These are phyloP conservation scores for Trichopoda pennipes DNA, from an alignment of 2,888 invertebrate species.

Conservation along the genomic window DNA sequence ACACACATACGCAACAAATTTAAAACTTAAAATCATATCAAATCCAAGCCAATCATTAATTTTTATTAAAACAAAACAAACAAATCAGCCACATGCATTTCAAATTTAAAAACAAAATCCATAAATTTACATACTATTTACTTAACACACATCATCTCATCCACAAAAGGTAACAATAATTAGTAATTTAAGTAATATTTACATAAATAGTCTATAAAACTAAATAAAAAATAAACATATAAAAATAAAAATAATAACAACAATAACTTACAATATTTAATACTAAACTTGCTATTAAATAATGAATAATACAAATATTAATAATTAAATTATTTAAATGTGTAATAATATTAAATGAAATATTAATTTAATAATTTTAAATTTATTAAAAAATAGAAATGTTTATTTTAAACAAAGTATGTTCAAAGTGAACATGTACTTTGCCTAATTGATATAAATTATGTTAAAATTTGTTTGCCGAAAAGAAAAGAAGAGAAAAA, in stretches of 20 bases:
- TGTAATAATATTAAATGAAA: conserved; percentile 1
- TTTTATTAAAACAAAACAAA: conserved; percentile 55
- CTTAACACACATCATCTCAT: conserved; percentile 76
- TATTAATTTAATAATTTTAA: neutral
- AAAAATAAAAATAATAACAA: too few relatives aligned
- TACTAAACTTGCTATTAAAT: conserved; percentile 9
- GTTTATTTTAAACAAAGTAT: neutral
- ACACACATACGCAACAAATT: conserved; percentile 24
- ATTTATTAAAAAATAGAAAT: neutral
- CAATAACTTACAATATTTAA: conserved; percentile 27
- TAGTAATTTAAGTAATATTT: conserved; percentile 77
- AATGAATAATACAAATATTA: neutral
- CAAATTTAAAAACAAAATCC: conserved; percentile 6
- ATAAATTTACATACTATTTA: conserved; percentile 22
- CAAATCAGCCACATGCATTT: conserved; percentile 63
- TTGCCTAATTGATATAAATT: neutral
- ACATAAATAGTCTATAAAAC: conserved; percentile 41
- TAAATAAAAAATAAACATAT: conserved; percentile 45
- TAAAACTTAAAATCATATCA: conserved; percentile 69
- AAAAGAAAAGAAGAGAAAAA: neutral
- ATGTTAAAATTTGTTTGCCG: conserved; percentile 40
- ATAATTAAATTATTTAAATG: conserved; percentile 1
- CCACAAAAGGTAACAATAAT: conserved; percentile 81
- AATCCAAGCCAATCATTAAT: conserved; percentile 61
- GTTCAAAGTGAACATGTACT: conserved; percentile 11